Conservation (phyloP, 1,140 invertebrate genomes). For the Drosophila pseudoobscura region DNA sequence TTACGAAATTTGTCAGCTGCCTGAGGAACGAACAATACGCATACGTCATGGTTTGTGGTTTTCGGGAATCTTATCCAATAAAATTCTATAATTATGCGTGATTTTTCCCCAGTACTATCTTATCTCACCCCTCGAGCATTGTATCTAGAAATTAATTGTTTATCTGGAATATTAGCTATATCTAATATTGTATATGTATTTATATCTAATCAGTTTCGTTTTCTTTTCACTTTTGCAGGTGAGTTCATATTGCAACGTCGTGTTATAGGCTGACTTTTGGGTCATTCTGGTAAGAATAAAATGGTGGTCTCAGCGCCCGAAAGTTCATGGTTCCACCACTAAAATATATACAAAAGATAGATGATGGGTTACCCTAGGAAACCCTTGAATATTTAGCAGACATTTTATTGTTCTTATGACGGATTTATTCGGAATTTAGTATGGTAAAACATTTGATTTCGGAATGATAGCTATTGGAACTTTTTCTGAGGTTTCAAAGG, state of each 20-base stretch:
- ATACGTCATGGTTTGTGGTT: slow-evolving; percentile 1
- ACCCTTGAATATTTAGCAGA: too few species aligned
- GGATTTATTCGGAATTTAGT: too few species aligned
- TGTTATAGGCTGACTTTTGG: background rate
- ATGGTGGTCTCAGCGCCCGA: background rate
- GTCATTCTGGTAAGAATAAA: slow-evolving; percentile 53
- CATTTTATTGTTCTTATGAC: too few species aligned
- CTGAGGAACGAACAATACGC: background rate
- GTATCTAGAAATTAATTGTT: slow-evolving; percentile 20
- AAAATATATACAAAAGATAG: too few species aligned
- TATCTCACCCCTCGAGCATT: slow-evolving; percentile 1
- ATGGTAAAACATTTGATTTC: too few species aligned
- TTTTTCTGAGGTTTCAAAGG: too few species aligned
- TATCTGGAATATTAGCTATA: slow-evolving; percentile 4
- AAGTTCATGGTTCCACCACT: too few species aligned
- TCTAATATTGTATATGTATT: background rate
- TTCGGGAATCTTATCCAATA: too few species aligned
- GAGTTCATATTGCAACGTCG: slow-evolving; percentile 35
- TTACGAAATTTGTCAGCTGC: slow-evolving; percentile 30
- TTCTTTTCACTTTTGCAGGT: slow-evolving; percentile 56
- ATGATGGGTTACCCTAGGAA: too few species aligned
- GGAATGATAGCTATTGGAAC: too few species aligned
- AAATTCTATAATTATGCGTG: background rate
- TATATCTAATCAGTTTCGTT: slow-evolving; percentile 32
- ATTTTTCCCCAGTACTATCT: background rate